Evolutionary conservation across 2,797 vertebrate species (phyloP), one percentile per base, ranked within the genome.

Genomic region (Pagetopsis macropterus): DNA sequence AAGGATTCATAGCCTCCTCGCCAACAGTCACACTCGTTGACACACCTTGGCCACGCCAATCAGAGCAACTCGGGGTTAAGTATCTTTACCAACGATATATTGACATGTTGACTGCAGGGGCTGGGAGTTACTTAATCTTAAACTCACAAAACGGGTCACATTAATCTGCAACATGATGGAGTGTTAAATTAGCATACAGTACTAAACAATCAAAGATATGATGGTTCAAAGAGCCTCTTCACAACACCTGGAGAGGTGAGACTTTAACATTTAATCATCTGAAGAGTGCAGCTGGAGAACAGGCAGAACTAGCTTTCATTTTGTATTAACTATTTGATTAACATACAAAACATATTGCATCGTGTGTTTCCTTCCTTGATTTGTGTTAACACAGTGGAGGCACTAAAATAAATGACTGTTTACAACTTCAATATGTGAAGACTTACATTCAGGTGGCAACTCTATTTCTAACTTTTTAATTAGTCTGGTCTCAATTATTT

Each of bases 131-230:
- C 27, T 63, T 46, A n/a, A 21, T 37, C 21, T 43, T 37, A 16
- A 65, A 75, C 10, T 27, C 19, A 14, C 31, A 17, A 76, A 65
- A 70, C 71, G 63, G 41, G 63, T 75, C 67, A 67, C 31, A 75
- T 63, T 5, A 52, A 50, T 45, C 16, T 61, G 15, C 4, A 10
- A 66, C 8, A 13, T 62, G 45, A 48, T 21, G 50, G 40, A 21
- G 9, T 33, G 15, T 49, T 37, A 55, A 51, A 66, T 71, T 71
- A 75, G 14, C 37, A 63, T 45, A 23, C 33, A 37, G 33, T 37
- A 1, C 6, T 13, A 60, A 23, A 55, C 41, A 46, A 55, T 51
- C 43, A 65, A 16, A 23, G 43, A 48, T 50, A 19, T 46, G 43
- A 15, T 51, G 56, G 37, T 75, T 49, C 33, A 21, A 75, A 72